Evolutionary conservation across 2,797 vertebrate genomes (phyloP), one percentile per base, ranked within the genome.

Genomic region (Moxostoma hubbsi): DNA sequence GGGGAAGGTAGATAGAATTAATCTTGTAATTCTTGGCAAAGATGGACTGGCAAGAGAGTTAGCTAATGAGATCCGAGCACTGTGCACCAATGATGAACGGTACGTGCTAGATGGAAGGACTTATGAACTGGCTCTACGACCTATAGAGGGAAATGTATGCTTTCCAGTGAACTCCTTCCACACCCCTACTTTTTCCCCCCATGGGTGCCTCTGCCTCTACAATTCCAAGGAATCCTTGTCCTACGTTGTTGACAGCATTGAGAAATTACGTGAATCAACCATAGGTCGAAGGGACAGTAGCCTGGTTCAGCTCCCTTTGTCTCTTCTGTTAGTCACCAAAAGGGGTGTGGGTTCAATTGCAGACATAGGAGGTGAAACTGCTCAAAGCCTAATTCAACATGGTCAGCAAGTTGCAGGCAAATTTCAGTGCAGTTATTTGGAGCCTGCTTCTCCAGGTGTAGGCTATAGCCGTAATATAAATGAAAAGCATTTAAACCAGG

Each of bases 151-250:
- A 57, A 99, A 99, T 0, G 96, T 99, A 0, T 94, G 97, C 66
- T 93, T 98, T 76, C 97, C 97, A 0, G 98, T 99, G 64, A 99
- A 99, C 89, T 95, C 97, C 53, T 99, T 99, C 88, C 96, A 98
- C 77, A 99, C 97, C 0, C 95, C 97, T 4, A 98, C 97, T 0
- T 99, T 99, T 82, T 94, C 96, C 16, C 97, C 98, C 0, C 97
- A 99, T 0, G 98, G 98, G 24, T 98, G 97, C 77, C 93, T 99
- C 77, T 98, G 97, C 92, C 95, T 99, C 76, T 99, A 99, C 88
- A 99, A 99, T 89, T 98, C 98, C 36, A 99, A 98, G 90, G 97
- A 99, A 79, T 99, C 98, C 0, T 86, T 99, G 8, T 96, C 95
- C 9, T 99, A 99, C n/a, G 95, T 99, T 72, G 93, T 96, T 18